Percentiles rank a stretch among this genome's conserved stretches.
phyloP scores from a whole-genome alignment of 2,888 invertebrate species.

The Caenorhabditis drosophilae region DNA sequence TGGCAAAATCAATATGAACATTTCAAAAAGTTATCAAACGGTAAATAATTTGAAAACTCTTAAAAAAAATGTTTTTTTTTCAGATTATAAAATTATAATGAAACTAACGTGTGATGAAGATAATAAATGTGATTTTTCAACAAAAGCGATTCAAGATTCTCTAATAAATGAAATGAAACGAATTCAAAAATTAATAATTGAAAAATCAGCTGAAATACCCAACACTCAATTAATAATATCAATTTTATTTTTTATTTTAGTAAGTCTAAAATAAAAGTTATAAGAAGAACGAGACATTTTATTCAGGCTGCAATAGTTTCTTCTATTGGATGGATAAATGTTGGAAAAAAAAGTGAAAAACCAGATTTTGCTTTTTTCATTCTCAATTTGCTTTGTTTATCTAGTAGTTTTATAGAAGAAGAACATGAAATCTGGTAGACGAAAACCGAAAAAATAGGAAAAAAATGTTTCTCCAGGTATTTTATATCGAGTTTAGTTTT shows the following conservation, averaged over 20 bases:
- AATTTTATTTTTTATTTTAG: too few species aligned
- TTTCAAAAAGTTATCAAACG: background rate
- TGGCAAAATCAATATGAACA: background rate
- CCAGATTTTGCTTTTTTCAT: too few species aligned
- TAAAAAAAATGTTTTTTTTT: background rate
- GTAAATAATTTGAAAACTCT: background rate
- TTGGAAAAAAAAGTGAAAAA: too few species aligned
- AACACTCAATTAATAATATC: background rate
- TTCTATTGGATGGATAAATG: too few species aligned
- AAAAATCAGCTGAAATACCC: conserved; percentile 20
- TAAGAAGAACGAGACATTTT: too few species aligned
- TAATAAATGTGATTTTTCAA: background rate
- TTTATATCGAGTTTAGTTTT: conserved; percentile 2
- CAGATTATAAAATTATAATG: conserved; percentile 9
- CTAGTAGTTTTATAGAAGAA: conserved; percentile 62
- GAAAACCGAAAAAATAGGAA: conserved; percentile 3
- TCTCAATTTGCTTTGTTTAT: conserved; percentile 32
- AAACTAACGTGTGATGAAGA: conserved; percentile 13
- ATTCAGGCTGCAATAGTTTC: too few species aligned
- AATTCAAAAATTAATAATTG: conserved; percentile 21
- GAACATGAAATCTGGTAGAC: conserved; percentile 63
- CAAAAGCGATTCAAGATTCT: background rate
- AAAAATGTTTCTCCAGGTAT: conserved; percentile 8
- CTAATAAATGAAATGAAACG: background rate
- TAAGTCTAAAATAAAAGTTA: too few species aligned